Conservation (phyloP, 2,113 vertebrate genomes). For the Macrotis lagotis region DNA sequence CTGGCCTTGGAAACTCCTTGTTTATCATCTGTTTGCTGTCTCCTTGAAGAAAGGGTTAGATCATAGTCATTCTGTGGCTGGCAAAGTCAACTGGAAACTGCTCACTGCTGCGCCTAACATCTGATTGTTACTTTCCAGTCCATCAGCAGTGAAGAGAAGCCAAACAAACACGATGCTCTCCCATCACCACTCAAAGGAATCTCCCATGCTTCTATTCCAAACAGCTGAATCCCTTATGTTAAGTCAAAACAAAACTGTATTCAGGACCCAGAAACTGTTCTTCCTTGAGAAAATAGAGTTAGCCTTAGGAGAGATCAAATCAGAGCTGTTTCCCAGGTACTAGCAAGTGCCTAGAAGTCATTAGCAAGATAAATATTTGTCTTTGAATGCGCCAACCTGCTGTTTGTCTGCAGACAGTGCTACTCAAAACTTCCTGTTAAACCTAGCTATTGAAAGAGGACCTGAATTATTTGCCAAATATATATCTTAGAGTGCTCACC, state of each 20-base stretch:
- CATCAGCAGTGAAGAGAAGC: slow-evolving; percentile 21
- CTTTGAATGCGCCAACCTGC: slow-evolving; percentile 15
- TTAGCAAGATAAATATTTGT: slow-evolving; percentile 1
- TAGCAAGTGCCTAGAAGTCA: not conserved
- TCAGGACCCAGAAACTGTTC: not conserved
- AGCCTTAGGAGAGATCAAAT: not conserved
- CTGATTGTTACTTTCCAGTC: slow-evolving; percentile 55
- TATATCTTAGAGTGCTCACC: not conserved
- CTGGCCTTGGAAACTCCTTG: slow-evolving; percentile 73
- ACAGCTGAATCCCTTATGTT: not conserved
- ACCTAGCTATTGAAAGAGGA: not conserved
- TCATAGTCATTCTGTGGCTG: slow-evolving; percentile 70
- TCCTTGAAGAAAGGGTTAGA: slow-evolving; percentile 72
- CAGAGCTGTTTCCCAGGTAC: slow-evolving; percentile 36
- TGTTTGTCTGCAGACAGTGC: not conserved
- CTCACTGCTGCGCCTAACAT: slow-evolving; percentile 25
- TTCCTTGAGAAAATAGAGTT: not conserved
- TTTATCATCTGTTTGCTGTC: slow-evolving; percentile 72
- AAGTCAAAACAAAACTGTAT: not conserved
- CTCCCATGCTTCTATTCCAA: not conserved
- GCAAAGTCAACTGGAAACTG: slow-evolving; percentile 63
- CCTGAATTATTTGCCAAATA: not conserved
- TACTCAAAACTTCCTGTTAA: slow-evolving; percentile 22
- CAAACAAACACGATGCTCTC: slow-evolving; percentile 46
- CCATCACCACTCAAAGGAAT: slow-evolving; percentile 20